These are phyloP conservation scores for Ceratosolen solmsi DNA, from an alignment of 1,140 invertebrate genomes.

Conservation along the genomic window DNA sequence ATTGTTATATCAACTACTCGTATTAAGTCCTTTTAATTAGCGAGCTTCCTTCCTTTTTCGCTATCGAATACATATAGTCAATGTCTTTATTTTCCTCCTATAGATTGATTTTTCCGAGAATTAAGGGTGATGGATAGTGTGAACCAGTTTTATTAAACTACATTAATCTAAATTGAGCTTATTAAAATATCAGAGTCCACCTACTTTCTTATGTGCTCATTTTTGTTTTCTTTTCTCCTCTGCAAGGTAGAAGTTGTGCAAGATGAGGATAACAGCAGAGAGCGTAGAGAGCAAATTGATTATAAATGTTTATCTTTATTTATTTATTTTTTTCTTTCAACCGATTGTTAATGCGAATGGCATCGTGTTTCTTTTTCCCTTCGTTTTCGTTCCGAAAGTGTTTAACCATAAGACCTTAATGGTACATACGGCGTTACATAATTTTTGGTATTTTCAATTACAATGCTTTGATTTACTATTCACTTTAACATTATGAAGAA, in stretches of 20 bases:
- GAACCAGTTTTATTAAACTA: background rate
- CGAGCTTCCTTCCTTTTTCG: background rate
- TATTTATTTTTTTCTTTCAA: too few species aligned
- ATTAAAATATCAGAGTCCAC: background rate
- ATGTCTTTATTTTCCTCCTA: too few species aligned
- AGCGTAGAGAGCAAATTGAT: background rate
- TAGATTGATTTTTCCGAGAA: background rate
- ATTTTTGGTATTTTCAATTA: background rate
- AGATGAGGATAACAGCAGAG: background rate
- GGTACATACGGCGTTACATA: background rate
- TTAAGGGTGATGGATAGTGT: background rate
- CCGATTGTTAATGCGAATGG: background rate
- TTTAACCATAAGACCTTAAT: background rate
- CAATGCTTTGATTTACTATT: too few species aligned
- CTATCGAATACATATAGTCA: background rate
- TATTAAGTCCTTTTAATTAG: background rate
- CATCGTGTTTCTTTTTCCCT: background rate
- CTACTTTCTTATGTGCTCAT: conserved; percentile 8
- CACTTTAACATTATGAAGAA: too few species aligned
- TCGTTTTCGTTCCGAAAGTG: background rate
- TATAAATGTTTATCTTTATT: background rate
- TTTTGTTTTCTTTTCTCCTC: background rate
- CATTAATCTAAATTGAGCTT: background rate
- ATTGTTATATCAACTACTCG: too few species aligned
- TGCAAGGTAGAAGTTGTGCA: background rate